Base-by-base conservation (phyloP, 2,113 vertebrate genomes). In the Lichenostomus cassidix region DNA sequence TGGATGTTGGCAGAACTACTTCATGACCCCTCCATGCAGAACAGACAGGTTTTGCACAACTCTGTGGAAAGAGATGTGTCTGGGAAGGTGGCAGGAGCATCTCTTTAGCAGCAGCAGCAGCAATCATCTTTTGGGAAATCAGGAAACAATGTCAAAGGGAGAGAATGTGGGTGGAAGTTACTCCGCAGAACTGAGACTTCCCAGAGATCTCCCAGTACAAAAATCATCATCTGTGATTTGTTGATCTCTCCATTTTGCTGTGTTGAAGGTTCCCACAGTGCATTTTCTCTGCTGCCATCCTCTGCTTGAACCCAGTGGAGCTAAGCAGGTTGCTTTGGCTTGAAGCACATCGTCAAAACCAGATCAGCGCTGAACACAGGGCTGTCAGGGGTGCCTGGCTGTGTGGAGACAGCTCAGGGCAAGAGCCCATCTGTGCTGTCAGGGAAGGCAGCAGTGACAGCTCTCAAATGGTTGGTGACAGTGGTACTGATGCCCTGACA, bases 361-460 rank as follows among this genome's bases (percentile, higher is more conserved):
- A 70, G 33, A 41, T 69, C 22, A 84, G 62, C 12, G 41, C 83
- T 83, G 76, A 17, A 63, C 58, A 27, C 1, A 15, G 82, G 42
- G 53, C 65, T 96, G 73, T 89, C 58, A 81, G 42, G 75, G 58
- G 44, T 3, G 20, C 42, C 25, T 65, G 82, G 59, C 83, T 81
- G 73, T 67, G 59, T 82, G 55, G 64, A 93, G 83, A 75, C 91
- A 82, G 96, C 96, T 97, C 79, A 85, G 98, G 97, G 97, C 98
- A 87, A 69, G 95, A 78, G n/a, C 83, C 76, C 12, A 3, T 87
- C 63, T 60, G 58, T 93, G 47, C 74, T 88, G 41, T 14, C 31
- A 1, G 64, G 10, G 10, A 59, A 65, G 65, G 82, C 58, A 90
- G 70, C 67, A 0, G 15, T 87, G 83, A 85, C 89, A 94, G 60